phyloP scores from a whole-genome alignment of 2,888 invertebrate species.

The Polydrusus tereticollis region DNA sequence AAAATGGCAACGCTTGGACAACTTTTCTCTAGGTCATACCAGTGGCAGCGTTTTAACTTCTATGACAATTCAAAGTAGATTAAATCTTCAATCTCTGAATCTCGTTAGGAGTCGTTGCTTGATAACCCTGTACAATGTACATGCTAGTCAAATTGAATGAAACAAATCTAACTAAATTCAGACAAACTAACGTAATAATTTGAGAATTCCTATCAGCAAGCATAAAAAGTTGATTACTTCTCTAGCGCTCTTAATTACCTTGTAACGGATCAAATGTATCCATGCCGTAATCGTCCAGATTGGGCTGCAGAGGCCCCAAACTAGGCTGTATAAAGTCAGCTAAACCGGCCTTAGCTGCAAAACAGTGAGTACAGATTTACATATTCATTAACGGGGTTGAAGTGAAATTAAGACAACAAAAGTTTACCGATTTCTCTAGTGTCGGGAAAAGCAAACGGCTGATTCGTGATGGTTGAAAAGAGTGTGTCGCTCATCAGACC shows the following conservation, averaged over 20 bases:
- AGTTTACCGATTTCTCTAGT: slow-evolving; percentile 91
- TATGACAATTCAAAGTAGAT: no score
- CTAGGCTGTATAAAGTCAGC: slow-evolving; percentile 99
- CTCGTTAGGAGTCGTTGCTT: no score
- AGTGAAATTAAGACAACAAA: slow-evolving; percentile 22
- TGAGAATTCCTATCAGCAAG: background rate
- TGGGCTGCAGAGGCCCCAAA: slow-evolving; percentile 95
- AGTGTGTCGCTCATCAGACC: slow-evolving; percentile 91
- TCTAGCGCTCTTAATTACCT: slow-evolving; percentile 50
- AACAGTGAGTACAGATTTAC: slow-evolving; percentile 39
- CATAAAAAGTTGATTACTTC: background rate
- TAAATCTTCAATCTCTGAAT: no score
- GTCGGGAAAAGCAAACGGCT: slow-evolving; percentile 97
- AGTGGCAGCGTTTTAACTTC: no score
- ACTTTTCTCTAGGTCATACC: no score
- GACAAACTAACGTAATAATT: background rate
- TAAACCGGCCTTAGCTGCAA: slow-evolving; percentile 84
- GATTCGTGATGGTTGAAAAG: slow-evolving; percentile 88
- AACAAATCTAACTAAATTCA: no score
- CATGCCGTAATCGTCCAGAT: slow-evolving; percentile 91
- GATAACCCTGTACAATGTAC: no score
- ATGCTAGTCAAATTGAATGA: no score
- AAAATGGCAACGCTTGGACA: no score
- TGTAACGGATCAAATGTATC: slow-evolving; percentile 81
- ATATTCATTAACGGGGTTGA: slow-evolving; percentile 22